phyloP scores from a whole-genome alignment of 1,140 invertebrate species.

The Polyergus mexicanus region DNA sequence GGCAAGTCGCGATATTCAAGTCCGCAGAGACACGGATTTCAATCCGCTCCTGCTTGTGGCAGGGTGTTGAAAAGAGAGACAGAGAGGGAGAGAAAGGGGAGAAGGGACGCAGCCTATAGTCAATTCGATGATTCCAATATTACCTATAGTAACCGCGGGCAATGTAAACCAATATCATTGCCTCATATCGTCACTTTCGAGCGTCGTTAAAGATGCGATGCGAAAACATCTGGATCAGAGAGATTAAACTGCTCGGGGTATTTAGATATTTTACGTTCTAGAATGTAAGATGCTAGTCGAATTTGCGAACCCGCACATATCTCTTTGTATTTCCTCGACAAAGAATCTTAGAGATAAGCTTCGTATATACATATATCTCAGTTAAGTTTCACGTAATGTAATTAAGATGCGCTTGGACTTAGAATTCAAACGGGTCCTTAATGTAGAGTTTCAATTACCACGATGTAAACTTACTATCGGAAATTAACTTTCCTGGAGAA shows the following conservation, averaged over 20 bases:
- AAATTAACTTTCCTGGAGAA: background rate
- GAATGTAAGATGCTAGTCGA: background rate
- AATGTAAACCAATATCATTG: conserved; percentile 12
- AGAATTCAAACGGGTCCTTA: background rate
- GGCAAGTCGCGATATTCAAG: background rate
- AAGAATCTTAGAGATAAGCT: background rate
- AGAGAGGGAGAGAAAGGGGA: too few relatives aligned
- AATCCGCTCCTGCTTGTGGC: conserved; percentile 23
- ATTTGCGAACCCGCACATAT: background rate
- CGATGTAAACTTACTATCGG: background rate
- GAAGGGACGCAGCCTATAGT: conserved; percentile 19
- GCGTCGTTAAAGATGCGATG: background rate
- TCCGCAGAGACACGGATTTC: background rate
- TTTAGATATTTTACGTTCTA: background rate
- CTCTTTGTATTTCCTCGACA: background rate
- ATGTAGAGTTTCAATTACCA: background rate
- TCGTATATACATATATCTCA: background rate
- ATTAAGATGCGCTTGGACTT: background rate
- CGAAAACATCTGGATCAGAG: background rate
- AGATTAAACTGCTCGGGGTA: background rate
- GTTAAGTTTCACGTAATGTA: background rate
- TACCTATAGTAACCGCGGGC: conserved; percentile 34
- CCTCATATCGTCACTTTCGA: background rate
- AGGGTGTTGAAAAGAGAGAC: background rate
- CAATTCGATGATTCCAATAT: conserved; percentile 39